Percentiles rank a stretch among this genome's conserved stretches.
These are phyloP conservation scores for Agrenia bidenticulata DNA, from an alignment of 2,888 invertebrate genomes.

Conservation along the genomic window DNA sequence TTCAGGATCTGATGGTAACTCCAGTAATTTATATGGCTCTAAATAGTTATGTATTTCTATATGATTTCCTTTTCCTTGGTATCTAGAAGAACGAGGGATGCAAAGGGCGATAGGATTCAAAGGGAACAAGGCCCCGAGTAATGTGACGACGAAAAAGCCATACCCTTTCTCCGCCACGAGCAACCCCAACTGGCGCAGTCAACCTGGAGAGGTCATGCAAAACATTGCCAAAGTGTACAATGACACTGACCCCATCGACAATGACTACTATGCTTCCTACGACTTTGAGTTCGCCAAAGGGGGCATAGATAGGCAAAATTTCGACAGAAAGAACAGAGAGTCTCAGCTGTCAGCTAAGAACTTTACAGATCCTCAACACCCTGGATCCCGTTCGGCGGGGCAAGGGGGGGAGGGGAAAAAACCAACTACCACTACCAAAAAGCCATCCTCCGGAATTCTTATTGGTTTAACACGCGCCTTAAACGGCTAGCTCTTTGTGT, in stretches of 20 bases:
- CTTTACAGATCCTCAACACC: background rate
- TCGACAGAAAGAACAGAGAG: background rate
- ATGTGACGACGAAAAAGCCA: background rate
- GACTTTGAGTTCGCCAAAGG: slow-evolving; percentile 16
- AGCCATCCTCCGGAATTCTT: background rate
- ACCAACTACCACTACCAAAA: background rate
- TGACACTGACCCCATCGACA: background rate
- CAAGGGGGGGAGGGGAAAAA: no score
- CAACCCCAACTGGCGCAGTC: background rate
- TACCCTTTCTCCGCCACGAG: background rate
- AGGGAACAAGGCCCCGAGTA: background rate
- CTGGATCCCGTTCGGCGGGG: background rate
- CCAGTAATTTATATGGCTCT: no score
- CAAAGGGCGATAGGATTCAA: background rate
- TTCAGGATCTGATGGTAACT: no score
- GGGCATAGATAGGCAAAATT: background rate
- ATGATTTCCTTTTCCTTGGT: no score
- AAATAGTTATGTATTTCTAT: no score
- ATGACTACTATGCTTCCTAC: slow-evolving; percentile 11
- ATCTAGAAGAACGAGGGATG: no score
- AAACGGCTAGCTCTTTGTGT: background rate
- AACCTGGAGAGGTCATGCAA: background rate
- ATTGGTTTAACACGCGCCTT: background rate
- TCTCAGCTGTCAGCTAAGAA: background rate
- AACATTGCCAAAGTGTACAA: background rate